Evolutionary conservation across 2,113 vertebrate species (phyloP).

Genomic region (Sporophila hypoxantha): DNA sequence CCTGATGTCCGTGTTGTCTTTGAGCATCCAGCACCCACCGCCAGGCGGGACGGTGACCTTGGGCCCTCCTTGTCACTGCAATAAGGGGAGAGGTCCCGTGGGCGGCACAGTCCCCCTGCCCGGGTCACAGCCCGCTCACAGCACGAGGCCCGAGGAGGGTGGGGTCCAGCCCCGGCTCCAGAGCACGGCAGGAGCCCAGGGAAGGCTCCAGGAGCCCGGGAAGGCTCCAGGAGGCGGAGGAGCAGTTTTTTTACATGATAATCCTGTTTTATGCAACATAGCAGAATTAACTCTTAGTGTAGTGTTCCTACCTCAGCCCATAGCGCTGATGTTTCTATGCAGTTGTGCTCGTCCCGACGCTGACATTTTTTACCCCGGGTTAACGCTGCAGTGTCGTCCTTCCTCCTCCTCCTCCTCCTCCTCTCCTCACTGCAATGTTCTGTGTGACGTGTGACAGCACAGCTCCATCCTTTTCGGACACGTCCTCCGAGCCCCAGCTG

Average conservation of each 20-base stretch:
- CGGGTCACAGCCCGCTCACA: neutral
- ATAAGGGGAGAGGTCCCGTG: neutral
- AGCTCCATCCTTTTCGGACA: neutral
- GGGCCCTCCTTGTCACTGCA: neutral
- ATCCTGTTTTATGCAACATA: slow-evolving; percentile 71
- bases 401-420: slow-evolving; percentile 8
- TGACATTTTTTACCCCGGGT: slow-evolving; percentile 1
- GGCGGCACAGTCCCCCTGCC: neutral
- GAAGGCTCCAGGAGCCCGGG: neutral
- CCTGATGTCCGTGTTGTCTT: neutral
- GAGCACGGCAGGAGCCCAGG: neutral
- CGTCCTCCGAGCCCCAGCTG: neutral
- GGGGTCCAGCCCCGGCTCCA: neutral
- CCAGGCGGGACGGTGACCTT: neutral
- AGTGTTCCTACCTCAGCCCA: slow-evolving; percentile 77
- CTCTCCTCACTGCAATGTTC: neutral
- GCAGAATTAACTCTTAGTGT: slow-evolving; percentile 62
- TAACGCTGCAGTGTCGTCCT: neutral
- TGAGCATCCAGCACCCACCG: neutral
- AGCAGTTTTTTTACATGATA: neutral
- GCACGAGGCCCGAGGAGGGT: neutral
- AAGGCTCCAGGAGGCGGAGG: neutral
- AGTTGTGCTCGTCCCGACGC: slow-evolving; percentile 52
- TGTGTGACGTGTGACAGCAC: slow-evolving; percentile 7
- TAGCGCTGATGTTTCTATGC: slow-evolving; percentile 70